Evolutionary conservation across 2,888 invertebrate species (phyloP).

Genomic region (Rambutsinella grinnellia): DNA sequence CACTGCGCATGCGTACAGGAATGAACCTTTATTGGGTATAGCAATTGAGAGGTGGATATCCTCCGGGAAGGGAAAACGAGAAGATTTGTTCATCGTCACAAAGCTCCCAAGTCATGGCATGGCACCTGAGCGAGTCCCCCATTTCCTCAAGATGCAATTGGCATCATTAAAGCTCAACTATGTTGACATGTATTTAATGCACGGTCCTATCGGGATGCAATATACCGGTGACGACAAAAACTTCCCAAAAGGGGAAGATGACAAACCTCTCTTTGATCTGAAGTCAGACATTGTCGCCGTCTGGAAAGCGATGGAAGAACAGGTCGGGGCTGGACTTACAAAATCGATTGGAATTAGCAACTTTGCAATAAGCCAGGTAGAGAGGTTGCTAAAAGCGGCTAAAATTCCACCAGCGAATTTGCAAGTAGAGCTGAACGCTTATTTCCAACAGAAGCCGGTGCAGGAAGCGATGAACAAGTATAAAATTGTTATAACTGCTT

Average conservation of each 20-base stretch:
- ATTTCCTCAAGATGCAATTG: conserved; percentile 78
- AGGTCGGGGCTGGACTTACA: no score
- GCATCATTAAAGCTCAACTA: conserved; percentile 81
- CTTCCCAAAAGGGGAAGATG: conserved; percentile 76
- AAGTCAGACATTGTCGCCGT: conserved; percentile 76
- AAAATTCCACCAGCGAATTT: conserved; percentile 76
- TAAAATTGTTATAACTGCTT: conserved; percentile 81
- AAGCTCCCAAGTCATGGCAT: conserved; percentile 80
- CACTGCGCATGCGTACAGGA: conserved; percentile 82
- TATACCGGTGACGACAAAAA: conserved; percentile 76
- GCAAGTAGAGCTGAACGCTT: conserved; percentile 78
- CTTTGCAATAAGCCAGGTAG: conserved; percentile 81
- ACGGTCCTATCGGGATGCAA: conserved; percentile 80
- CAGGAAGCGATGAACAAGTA: conserved; percentile 75
- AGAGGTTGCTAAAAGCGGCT: conserved; percentile 75
- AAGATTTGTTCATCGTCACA: conserved; percentile 87
- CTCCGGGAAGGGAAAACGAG: conserved; percentile 77
- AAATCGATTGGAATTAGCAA: conserved; percentile 89
- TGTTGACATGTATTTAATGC: conserved; percentile 86
- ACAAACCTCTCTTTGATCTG: conserved; percentile 65
- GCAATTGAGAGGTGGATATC: conserved; percentile 80
- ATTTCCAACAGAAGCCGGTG: conserved; percentile 80
- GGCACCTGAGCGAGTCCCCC: conserved; percentile 77
- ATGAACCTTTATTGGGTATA: conserved; percentile 82
- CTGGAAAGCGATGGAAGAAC: conserved; percentile 79